A percentile compares a stretch with the other conserved stretches of the same genome.
These are phyloP conservation scores for Tetragnatha montana DNA, from an alignment of 2,888 invertebrate species.

Conservation along the genomic window DNA sequence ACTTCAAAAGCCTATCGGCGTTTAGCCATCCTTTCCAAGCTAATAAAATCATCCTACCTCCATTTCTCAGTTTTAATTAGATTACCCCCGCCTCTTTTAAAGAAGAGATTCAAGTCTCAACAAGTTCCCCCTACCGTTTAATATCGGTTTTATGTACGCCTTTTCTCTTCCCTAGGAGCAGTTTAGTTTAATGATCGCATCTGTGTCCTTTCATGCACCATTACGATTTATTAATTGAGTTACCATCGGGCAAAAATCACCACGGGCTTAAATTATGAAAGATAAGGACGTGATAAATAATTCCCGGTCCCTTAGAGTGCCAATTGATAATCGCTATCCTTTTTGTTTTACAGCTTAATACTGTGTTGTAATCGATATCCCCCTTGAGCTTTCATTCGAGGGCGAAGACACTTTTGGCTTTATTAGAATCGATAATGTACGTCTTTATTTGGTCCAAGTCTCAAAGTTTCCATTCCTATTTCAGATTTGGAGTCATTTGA, in stretches of 20 bases:
- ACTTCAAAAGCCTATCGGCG: not conserved
- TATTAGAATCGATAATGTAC: constrained; percentile 48
- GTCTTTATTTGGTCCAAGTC: constrained; percentile 17
- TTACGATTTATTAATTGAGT: constrained; percentile 58
- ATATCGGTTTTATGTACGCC: constrained; percentile 41
- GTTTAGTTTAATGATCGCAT: not conserved
- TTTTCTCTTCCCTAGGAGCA: not conserved
- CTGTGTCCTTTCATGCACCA: constrained; percentile 18
- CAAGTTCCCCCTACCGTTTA: constrained; percentile 19
- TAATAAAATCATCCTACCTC: not conserved
- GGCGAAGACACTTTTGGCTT: constrained; percentile 28
- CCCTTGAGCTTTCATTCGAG: not conserved
- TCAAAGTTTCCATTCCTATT: not conserved
- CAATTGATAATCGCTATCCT: constrained; percentile 40
- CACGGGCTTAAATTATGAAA: constrained; percentile 22
- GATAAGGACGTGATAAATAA: constrained; percentile 47
- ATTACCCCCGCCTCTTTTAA: not conserved
- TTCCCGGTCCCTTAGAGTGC: not conserved
- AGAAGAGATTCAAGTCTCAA: constrained; percentile 14
- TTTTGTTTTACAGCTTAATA: constrained; percentile 25
- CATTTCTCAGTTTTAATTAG: not conserved
- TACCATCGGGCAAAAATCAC: constrained; percentile 30
- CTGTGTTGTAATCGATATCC: constrained; percentile 33
- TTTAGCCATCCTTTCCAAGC: not conserved
- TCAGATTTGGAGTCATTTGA: not conserved